Conservation (phyloP, 35 echinoderm and acorn worm genomes). For the Ophioderma brevispina region DNA sequence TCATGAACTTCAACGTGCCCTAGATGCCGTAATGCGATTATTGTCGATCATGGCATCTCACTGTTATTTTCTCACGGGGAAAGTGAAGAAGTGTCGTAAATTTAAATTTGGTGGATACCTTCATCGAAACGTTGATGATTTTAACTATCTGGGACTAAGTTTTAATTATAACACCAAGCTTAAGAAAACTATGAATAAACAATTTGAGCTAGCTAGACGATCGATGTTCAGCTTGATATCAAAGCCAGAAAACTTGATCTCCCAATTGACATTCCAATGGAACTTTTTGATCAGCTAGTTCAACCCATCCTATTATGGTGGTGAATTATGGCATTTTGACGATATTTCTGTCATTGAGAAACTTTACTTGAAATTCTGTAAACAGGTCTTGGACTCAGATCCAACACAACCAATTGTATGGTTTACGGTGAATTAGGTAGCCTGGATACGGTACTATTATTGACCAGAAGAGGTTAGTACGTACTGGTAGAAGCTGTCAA, state of each 20-base stretch:
- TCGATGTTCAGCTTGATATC: slow-evolving; percentile 3
- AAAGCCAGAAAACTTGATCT: slow-evolving; percentile 9
- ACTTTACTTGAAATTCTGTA: not conserved
- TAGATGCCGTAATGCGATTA: not conserved
- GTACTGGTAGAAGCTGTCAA: not conserved
- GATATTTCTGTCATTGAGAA: not conserved
- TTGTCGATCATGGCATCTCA: slow-evolving; percentile 36
- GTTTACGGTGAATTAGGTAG: not conserved
- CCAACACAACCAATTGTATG: not conserved
- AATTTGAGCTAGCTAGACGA: not conserved
- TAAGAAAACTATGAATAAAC: not conserved
- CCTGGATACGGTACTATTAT: not conserved
- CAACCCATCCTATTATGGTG: not conserved
- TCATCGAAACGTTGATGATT: not conserved
- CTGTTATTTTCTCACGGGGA: not conserved
- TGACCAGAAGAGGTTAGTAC: not conserved
- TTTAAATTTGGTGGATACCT: not conserved
- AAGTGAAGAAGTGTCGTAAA: not conserved
- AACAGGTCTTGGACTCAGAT: not conserved
- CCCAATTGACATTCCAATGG: slow-evolving; percentile 9
- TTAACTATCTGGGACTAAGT: slow-evolving; percentile 8
- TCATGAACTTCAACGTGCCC: not conserved
- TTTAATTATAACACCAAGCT: slow-evolving; percentile 10
- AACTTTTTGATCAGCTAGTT: slow-evolving; percentile 38
- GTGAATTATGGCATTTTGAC: slow-evolving; percentile 15